These are phyloP conservation scores for Drosophila differens DNA, from an alignment of 2,888 invertebrate genomes.

Conservation along the genomic window DNA sequence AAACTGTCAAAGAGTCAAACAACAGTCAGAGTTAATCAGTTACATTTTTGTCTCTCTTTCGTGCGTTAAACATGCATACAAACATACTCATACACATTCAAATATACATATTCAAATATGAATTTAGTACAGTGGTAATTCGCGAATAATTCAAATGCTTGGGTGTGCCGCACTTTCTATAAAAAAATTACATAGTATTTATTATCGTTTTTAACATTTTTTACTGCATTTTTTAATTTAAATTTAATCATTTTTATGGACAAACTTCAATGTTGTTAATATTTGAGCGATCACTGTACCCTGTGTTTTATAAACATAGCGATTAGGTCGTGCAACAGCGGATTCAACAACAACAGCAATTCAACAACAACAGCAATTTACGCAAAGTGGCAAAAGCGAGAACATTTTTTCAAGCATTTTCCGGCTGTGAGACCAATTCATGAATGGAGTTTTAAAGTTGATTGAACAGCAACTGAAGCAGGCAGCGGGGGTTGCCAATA, in stretches of 20 bases:
- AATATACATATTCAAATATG: constrained; percentile 13
- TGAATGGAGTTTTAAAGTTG: constrained; percentile 69
- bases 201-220: not conserved
- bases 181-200: not conserved
- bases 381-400: constrained; percentile 22
- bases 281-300: constrained; percentile 3
- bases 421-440: constrained; percentile 57
- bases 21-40: constrained; percentile 45
- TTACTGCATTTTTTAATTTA: not conserved
- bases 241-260: not conserved
- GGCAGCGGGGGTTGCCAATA: constrained; percentile 19
- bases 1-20: constrained; percentile 43
- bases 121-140: constrained; percentile 23
- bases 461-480: constrained; percentile 42
- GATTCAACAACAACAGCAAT: constrained; percentile 35
- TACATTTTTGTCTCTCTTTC: constrained; percentile 57
- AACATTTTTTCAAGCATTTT: constrained; percentile 51
- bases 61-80: constrained; percentile 11
- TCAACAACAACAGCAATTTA: constrained; percentile 29
- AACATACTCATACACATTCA: constrained; percentile 26
- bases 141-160: not conserved
- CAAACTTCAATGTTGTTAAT: not conserved
- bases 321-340: constrained; percentile 77
- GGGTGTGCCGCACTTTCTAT: not conserved
- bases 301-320: constrained; percentile 48